A percentile compares a stretch with the other conserved stretches of the same genome.
These are phyloP conservation scores for Sorex fumeus DNA, from an alignment of 2,113 vertebrate species.

Conservation along the genomic window DNA sequence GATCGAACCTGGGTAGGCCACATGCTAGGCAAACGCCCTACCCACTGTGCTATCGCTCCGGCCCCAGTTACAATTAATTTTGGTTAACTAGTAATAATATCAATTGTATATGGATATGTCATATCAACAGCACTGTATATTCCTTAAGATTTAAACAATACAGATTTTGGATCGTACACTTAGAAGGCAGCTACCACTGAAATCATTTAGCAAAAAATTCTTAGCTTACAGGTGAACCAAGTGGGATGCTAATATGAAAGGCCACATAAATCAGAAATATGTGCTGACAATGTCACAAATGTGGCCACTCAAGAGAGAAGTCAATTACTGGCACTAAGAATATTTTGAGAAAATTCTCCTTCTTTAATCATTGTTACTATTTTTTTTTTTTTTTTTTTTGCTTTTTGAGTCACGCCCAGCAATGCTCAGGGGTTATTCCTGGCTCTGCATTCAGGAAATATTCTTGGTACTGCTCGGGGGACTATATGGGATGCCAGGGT, in stretches of 20 bases:
- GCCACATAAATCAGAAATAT: background rate
- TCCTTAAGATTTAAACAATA: background rate
- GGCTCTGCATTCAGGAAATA: no score
- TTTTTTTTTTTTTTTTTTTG: slow-evolving; percentile 1
- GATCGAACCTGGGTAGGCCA: no score
- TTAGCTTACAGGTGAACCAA: background rate
- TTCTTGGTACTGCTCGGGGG: no score
- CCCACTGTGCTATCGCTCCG: no score
- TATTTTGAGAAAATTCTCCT: background rate
- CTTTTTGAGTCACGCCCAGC: no score
- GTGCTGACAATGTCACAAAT: background rate
- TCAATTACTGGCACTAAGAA: background rate
- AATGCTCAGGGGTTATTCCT: no score
- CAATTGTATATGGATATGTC: background rate
- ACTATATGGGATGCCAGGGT: no score
- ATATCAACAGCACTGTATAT: background rate
- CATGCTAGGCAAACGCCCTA: no score
- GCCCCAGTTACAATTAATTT: slow-evolving; percentile 49
- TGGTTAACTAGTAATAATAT: slow-evolving; percentile 11
- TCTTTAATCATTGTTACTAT: background rate
- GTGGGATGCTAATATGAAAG: background rate
- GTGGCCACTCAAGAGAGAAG: background rate
- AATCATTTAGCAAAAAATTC: slow-evolving; percentile 21
- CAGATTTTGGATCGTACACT: background rate
- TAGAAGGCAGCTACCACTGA: background rate